phyloP scores from a whole-genome alignment of 2,113 vertebrate species.

The Rhinoderma darwinii region DNA sequence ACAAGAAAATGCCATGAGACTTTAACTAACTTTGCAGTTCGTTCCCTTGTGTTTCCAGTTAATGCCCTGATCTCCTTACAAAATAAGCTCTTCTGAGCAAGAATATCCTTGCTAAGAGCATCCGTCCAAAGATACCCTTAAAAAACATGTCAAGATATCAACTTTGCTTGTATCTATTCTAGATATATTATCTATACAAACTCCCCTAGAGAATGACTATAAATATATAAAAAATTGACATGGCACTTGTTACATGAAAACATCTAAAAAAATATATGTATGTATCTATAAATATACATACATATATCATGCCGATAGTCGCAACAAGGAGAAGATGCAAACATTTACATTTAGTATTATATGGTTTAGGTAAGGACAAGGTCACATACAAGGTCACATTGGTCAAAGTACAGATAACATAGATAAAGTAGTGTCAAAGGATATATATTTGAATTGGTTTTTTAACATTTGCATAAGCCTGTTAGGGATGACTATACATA shows the following conservation, averaged over 20 bases:
- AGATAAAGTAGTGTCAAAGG: too few species aligned
- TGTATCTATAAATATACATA: too few species aligned
- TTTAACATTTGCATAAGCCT: too few species aligned
- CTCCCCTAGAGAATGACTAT: background rate
- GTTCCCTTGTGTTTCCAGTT: constrained; percentile 51
- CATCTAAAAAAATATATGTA: background rate
- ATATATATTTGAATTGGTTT: too few species aligned
- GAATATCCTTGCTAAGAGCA: constrained; percentile 55
- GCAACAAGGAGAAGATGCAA: too few species aligned
- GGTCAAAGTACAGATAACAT: too few species aligned
- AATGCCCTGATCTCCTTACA: constrained; percentile 58
- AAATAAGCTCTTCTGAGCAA: constrained; percentile 57
- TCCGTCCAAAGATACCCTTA: constrained; percentile 48
- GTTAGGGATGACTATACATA: too few species aligned
- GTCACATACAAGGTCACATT: too few species aligned
- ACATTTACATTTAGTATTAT: too few species aligned
- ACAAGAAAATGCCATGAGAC: constrained; percentile 17
- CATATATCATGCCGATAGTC: too few species aligned
- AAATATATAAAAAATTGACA: background rate
- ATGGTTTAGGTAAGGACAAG: too few species aligned
- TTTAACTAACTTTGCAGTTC: constrained; percentile 35
- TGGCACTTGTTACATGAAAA: background rate
- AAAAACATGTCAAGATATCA: constrained; percentile 21
- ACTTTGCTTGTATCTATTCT: background rate
- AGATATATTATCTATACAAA: background rate